Base-by-base conservation (phyloP, 1,140 invertebrate genomes). In the Uloborus diversus region DNA sequence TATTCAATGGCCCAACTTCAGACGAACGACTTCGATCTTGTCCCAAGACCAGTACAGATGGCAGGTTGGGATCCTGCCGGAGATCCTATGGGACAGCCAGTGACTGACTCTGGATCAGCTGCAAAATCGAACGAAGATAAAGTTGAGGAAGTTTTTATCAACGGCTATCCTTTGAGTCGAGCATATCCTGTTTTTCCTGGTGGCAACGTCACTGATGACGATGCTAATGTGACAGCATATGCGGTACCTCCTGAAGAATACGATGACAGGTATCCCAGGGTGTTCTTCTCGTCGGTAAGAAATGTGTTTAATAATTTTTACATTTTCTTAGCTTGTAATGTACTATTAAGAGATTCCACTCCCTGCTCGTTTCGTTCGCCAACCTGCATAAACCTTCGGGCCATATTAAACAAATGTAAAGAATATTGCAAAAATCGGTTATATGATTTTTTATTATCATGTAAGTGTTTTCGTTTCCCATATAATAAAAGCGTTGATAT, bases 31-130 rank as follows among this genome's bases (percentile, higher is more conserved):
- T 53, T 76, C 14, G 17, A 64, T 17, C 23, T 76, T 9, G 73
- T 64, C 32, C 73, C 73, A 11, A 53, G 49, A 47, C 75, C 75
- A 0, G 35, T 79, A 3, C 62, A 69, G 35, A 79, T 79, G 75
- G 75, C 75, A 4, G 75, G 75, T 20, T 79, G 75, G 75, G n/a
- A 68, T 61, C 75, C 75, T 0, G 53, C 13, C 13, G 32, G 4
- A 25, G 51, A 79, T 68, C 64, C 64, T 4, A 79, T 79, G 14
- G 32, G 14, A 3, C 49, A 42, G 17, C 32, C 51, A 13, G 5
- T 23, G 14, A 17, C 51, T n/a, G 17, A 68, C 3, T 2, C 32
- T 2, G 56, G 25, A 7, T 5, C 51, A 7, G 20, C 17, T 20
- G 51, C 17, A 56, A 20, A 20, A 11, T 56, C 51, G 23, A 7